phyloP scores from a whole-genome alignment of 2,888 invertebrate species.

The Marasmarcha lunaedactyla region DNA sequence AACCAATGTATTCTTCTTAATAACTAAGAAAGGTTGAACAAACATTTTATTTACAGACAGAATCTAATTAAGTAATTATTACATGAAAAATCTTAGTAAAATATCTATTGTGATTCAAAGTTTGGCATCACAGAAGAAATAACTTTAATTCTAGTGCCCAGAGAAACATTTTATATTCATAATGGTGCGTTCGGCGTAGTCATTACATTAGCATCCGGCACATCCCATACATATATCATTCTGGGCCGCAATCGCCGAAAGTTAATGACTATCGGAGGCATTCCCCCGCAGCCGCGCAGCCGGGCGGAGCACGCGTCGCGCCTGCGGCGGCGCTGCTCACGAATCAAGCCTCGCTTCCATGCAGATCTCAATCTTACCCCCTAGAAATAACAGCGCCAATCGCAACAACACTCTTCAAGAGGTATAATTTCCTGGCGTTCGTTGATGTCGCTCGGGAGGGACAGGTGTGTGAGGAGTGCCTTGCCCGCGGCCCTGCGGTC shows the following conservation, averaged over 20 bases:
- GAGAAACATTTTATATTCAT: not conserved
- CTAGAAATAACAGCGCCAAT: not conserved
- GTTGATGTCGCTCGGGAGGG: conserved; percentile 3
- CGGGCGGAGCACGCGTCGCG: conserved; percentile 22
- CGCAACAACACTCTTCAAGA: not conserved
- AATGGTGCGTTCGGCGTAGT: conserved; percentile 14
- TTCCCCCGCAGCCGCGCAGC: conserved; percentile 40
- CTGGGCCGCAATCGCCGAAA: conserved; percentile 47
- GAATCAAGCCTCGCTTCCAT: conserved; percentile 14
- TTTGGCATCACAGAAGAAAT: no score
- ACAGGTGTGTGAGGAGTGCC: conserved; percentile 31
- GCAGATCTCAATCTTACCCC: not conserved
- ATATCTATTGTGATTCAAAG: no score
- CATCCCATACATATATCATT: conserved; percentile 52
- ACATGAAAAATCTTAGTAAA: no score
- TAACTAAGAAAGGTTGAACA: no score
- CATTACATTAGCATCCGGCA: conserved; percentile 57
- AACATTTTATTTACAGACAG: no score
- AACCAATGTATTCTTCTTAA: no score
- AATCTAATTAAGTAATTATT: no score
- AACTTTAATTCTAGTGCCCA: not conserved
- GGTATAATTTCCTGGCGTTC: conserved; percentile 1
- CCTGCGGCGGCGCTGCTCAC: conserved; percentile 22
- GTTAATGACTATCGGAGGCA: conserved; percentile 60
- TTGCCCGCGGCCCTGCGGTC: conserved; percentile 19